These are phyloP conservation scores for Brachionus plicatilis DNA, from an alignment of 1,140 invertebrate genomes.

Conservation along the genomic window DNA sequence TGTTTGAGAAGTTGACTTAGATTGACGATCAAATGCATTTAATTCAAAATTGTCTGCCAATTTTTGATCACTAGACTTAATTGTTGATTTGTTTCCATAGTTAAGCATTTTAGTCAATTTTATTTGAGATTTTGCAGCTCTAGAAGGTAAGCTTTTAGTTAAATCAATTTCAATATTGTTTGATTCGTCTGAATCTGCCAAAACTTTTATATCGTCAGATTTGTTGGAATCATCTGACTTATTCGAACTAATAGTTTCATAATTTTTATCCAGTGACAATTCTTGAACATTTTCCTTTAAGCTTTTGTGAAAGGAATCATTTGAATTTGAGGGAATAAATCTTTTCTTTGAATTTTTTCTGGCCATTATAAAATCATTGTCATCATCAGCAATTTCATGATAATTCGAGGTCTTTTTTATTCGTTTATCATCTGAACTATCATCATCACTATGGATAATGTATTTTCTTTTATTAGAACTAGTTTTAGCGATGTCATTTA, in stretches of 20 bases:
- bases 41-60: background rate
- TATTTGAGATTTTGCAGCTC: background rate
- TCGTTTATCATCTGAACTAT: background rate
- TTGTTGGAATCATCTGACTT: background rate
- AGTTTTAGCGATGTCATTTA: background rate
- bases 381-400: background rate
- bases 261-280: background rate
- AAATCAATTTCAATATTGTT: background rate
- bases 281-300: background rate
- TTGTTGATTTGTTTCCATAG: background rate
- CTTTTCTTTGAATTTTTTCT: conserved; percentile 5
- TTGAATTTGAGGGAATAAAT: background rate
- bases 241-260: background rate
- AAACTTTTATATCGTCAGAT: background rate
- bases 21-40: background rate
- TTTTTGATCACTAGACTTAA: background rate
- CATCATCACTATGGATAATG: background rate
- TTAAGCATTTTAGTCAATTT: background rate
- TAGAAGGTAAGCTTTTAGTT: background rate
- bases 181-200: background rate
- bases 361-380: background rate
- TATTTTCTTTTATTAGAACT: conserved; percentile 31
- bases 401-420: background rate
- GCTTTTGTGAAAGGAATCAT: background rate
- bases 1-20: background rate